These are phyloP conservation scores for Calyptomena viridis DNA, from an alignment of 2,113 vertebrate species.

Conservation along the genomic window DNA sequence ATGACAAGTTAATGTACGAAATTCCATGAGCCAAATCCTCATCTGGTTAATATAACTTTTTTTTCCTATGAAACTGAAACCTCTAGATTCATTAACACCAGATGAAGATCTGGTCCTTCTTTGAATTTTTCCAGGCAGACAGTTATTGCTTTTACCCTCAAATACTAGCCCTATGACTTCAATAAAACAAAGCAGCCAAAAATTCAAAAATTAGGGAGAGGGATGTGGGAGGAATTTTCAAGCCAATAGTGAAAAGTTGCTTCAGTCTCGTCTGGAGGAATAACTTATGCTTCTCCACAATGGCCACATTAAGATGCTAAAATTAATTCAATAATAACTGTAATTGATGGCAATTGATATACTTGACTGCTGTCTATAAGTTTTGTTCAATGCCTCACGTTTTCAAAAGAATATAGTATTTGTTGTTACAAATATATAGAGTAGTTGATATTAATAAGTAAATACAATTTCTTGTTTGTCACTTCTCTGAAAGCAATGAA, in stretches of 20 bases:
- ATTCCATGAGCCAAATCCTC: slow-evolving; percentile 20
- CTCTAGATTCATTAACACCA: slow-evolving; percentile 43
- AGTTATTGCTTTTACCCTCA: slow-evolving; percentile 25
- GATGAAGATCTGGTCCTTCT: slow-evolving; percentile 51
- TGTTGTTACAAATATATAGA: background rate
- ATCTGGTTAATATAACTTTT: slow-evolving; percentile 31
- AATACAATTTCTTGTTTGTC: background rate
- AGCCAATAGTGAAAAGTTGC: background rate
- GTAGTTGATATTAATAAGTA: background rate
- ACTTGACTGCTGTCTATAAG: background rate
- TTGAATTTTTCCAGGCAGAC: slow-evolving; percentile 44
- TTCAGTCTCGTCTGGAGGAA: background rate
- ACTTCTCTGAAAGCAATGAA: background rate
- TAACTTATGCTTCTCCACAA: background rate
- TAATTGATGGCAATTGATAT: background rate
- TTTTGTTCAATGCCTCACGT: background rate
- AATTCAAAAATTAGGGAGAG: background rate
- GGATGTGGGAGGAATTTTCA: background rate
- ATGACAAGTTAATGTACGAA: background rate
- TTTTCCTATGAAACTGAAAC: slow-evolving; percentile 24
- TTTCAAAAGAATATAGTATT: background rate
- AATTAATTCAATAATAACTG: background rate
- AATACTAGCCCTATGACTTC: slow-evolving; percentile 16
- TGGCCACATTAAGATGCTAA: background rate
- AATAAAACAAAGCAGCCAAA: slow-evolving; percentile 36